Evolutionary conservation across 2,113 vertebrate genomes (phyloP), one percentile per base, ranked within the genome.

Genomic region (Paratilapia polleni): DNA sequence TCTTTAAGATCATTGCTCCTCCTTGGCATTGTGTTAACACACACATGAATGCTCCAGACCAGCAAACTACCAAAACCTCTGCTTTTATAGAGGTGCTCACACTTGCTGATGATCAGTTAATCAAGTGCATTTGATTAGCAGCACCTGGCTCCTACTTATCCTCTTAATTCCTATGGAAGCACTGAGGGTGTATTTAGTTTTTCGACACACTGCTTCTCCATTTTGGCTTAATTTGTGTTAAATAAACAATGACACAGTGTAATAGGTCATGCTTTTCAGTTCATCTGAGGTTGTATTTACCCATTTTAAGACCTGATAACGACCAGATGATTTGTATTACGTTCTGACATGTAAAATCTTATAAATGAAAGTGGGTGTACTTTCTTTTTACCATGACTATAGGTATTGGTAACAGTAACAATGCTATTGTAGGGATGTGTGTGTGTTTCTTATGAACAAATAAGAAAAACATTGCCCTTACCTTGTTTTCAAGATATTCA

Each of bases 401-500:
- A 68, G 24, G 34, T 73, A 12, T 6, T 62, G 31, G 15, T 28
- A 61, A n/a, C 10, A 78, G 2, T 56, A 78, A 74, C 28, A 31
- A 9, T 36, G 34, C 2, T 70, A 15, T 19, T 49, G 11, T 36
- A 60, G 6, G 1, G 49, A n/a, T 43, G 24, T 68, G 15, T 31
- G 59, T 24, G 59, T 19, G 43, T 62, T 52, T 76, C 20, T 64
- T 41, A 22, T 89, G 11, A 38, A 20, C 41, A 17, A n/a, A 62
- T 11, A 73, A 47, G 14, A 22, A 75, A 54, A 60, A 38, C 2
- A 15, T 49, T 17, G 73, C 66, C 73, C 97, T 98, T 97, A 99
- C 98, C 98, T 99, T 96, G 98, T 99, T 97, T 99, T 99, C 94
- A 99, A 97, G 91, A 99, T 99, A 96, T 99, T 99, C 96, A 99